Base-by-base conservation (phyloP, 2,888 invertebrate species). In the Priapulus caudatus region DNA sequence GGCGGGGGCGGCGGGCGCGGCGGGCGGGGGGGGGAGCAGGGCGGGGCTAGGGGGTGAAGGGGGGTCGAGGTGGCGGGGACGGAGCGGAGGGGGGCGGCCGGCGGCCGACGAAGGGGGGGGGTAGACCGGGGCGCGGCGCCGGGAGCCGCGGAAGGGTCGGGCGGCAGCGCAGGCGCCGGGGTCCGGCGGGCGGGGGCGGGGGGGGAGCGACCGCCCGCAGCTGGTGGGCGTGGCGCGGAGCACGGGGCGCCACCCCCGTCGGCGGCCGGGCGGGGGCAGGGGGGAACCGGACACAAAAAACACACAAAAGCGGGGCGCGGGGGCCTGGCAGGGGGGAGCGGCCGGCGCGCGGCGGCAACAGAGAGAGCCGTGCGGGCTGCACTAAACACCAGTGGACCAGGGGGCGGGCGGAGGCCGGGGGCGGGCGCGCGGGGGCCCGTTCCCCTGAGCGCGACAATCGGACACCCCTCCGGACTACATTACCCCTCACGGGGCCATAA, bases 221-320 rank as follows among this genome's bases (percentile, higher is more conserved):
- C 4, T n/a, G n/a, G n/a, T n/a, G n/a, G 24, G 22, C 16, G 3
- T 43, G 47, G 2, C 16, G 22, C 2, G 19, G 18, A 20, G 53
- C 15, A n/a, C 4, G 21, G 22, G 52, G 45, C 15, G 22, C 44
- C 5, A 3, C 43, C 5, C 47, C 49, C 4, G 20, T 19, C 18
- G 18, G n/a, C 57, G 4, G 24, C 18, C 15, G 10, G 16, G 53
- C 23, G 52, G 52, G 23, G 55, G 24, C 20, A 47, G 77, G 0
- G 78, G 77, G 1, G 77, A n/a, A n/a, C n/a, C n/a, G n/a, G n/a
- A n/a, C n/a, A n/a, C n/a, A n/a, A n/a, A n/a, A n/a, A n/a, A n/a
- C n/a, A n/a, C n/a, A n/a, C n/a, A n/a, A n/a, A n/a, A n/a, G 74
- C 0, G 79, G 78, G 47, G 82, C 78, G 48, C 83, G 74, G 65